phyloP scores from a whole-genome alignment of 2,113 vertebrate species.

The Eupsittula cactorum region DNA sequence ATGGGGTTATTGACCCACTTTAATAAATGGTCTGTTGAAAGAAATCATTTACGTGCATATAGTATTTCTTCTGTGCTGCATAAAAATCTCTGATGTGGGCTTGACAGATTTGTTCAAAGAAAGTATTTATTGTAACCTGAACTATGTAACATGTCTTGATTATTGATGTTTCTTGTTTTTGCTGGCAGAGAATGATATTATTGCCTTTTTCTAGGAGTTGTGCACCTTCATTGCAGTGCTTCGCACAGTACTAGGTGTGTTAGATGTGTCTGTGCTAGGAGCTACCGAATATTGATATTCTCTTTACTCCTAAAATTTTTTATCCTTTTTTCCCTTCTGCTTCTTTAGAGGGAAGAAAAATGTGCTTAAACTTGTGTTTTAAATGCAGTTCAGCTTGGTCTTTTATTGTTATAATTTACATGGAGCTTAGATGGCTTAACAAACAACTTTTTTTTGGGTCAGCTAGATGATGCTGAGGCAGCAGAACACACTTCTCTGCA shows the following conservation, averaged over 20 bases:
- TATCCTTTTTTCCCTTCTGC: not conserved
- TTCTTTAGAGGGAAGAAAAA: not conserved
- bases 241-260: not conserved
- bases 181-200: not conserved
- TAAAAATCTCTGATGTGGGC: not conserved
- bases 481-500: not conserved
- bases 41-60: not conserved
- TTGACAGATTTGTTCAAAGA: not conserved
- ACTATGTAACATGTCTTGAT: not conserved
- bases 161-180: slow-evolving; percentile 19
- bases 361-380: not conserved
- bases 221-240: not conserved
- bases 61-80: not conserved
- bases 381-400: not conserved
- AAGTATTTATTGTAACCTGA: slow-evolving; percentile 21
- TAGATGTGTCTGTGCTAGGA: not conserved
- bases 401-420: slow-evolving; percentile 16
- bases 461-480: slow-evolving; percentile 18
- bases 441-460: slow-evolving; percentile 23
- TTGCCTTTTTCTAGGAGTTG: not conserved
- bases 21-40: slow-evolving; percentile 10
- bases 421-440: not conserved
- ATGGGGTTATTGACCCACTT: not conserved
- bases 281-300: not conserved
- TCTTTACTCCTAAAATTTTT: not conserved